These are phyloP conservation scores for Sinotaia quadrata DNA, from an alignment of 2,888 invertebrate species.

Conservation along the genomic window DNA sequence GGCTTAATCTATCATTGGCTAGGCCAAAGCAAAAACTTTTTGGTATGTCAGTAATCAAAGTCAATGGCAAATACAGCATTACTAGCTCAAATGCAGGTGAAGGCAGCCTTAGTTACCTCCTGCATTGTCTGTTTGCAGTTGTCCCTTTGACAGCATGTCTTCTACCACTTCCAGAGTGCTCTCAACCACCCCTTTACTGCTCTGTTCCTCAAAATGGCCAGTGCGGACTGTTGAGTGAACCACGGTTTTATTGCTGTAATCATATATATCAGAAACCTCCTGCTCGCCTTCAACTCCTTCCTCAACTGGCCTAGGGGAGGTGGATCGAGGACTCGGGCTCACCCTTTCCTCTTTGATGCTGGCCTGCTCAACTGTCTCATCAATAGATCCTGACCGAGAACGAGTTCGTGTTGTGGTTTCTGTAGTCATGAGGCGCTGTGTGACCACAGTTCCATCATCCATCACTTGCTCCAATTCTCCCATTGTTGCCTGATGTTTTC, in stretches of 20 bases:
- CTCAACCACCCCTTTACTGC: slow-evolving; percentile 38
- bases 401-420: slow-evolving; percentile 43
- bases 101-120: slow-evolving; percentile 18
- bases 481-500: slow-evolving; percentile 38
- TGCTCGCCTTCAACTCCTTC: no score
- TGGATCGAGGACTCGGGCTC: slow-evolving; percentile 43
- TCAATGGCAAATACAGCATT: no score
- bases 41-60: no score
- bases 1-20: no score
- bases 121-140: slow-evolving; percentile 8
- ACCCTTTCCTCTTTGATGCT: slow-evolving; percentile 25
- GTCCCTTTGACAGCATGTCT: slow-evolving; percentile 32
- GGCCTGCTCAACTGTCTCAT: slow-evolving; percentile 24
- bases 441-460: slow-evolving; percentile 49
- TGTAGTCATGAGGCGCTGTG: slow-evolving; percentile 44
- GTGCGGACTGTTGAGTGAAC: slow-evolving; percentile 41
- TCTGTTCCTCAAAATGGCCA: slow-evolving; percentile 41
- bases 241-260: slow-evolving; percentile 19
- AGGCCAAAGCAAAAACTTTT: no score
- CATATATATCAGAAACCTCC: not conserved
- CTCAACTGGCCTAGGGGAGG: slow-evolving; percentile 39
- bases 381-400: slow-evolving; percentile 51
- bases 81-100: no score
- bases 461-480: slow-evolving; percentile 45
- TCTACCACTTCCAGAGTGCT: slow-evolving; percentile 33